phyloP scores from a whole-genome alignment of 1,140 invertebrate genomes.

The Sogatella furcifera region DNA sequence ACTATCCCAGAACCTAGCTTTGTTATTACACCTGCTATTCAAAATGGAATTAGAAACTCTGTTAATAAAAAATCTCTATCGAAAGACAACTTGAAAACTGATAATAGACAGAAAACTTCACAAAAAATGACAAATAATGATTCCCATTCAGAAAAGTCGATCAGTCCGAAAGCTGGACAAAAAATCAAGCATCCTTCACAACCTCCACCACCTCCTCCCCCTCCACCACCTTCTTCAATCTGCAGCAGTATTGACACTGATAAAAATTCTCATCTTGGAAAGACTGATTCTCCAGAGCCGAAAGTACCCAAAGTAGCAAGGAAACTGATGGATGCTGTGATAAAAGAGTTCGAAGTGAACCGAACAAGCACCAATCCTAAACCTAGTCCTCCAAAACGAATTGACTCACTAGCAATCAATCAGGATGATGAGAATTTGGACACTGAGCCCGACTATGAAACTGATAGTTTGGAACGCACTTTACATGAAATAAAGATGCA shows the following conservation, averaged over 20 bases:
- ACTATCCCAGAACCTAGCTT: too few relatives aligned
- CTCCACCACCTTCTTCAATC: constrained; percentile 12
- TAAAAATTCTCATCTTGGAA: constrained; percentile 28
- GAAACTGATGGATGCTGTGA: constrained; percentile 39
- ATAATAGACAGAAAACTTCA: too few relatives aligned
- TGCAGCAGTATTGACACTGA: constrained; percentile 30
- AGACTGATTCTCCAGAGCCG: neutral
- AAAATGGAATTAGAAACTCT: too few relatives aligned
- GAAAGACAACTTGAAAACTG: too few relatives aligned
- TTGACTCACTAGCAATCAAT: neutral
- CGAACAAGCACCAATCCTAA: constrained; percentile 24
- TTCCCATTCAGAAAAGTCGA: too few relatives aligned
- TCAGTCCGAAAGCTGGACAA: neutral
- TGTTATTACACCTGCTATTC: too few relatives aligned
- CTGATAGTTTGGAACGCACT: constrained; percentile 63
- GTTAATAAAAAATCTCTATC: too few relatives aligned
- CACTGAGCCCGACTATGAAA: constrained; percentile 50
- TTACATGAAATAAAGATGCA: constrained; percentile 30
- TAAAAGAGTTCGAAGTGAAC: constrained; percentile 37
- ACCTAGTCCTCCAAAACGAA: constrained; percentile 1
- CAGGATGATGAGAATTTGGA: neutral
- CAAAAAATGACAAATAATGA: too few relatives aligned
- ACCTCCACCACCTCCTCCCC: constrained; percentile 19
- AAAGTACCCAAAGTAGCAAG: constrained; percentile 27
- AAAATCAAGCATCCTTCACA: neutral